Evolutionary conservation across 1,140 invertebrate genomes (phyloP).

Genomic region (Anastrepha ludens): DNA sequence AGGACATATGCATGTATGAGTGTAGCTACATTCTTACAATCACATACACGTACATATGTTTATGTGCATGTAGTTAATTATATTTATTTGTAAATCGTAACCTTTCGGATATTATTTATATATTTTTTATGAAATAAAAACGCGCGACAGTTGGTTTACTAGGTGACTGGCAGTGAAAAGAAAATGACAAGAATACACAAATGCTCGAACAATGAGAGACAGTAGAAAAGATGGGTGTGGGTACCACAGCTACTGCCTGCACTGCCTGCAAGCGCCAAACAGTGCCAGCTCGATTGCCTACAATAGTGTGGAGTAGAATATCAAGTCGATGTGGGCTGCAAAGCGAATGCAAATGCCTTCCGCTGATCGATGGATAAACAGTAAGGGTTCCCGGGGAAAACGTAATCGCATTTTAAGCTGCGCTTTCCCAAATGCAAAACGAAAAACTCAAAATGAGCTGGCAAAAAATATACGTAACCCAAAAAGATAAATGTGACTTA

Average conservation of each 20-base stretch:
- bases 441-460: background rate
- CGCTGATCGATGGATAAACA: background rate
- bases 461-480: background rate
- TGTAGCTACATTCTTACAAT: background rate
- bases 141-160: background rate
- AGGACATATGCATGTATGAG: too few species aligned
- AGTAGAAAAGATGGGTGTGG: slow-evolving; percentile 22
- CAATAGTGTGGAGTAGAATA: slow-evolving; percentile 24
- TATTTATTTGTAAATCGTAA: too few species aligned
- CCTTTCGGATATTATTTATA: background rate
- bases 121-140: slow-evolving; percentile 22
- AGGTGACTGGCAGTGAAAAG: slow-evolving; percentile 11
- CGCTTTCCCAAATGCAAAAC: background rate
- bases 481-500: background rate
- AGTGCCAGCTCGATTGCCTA: background rate
- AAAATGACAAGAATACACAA: background rate
- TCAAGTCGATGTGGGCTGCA: background rate
- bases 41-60: background rate
- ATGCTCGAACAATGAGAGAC: slow-evolving; percentile 5
- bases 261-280: background rate
- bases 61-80: background rate
- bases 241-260: background rate
- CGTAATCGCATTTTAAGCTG: background rate
- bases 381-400: background rate
- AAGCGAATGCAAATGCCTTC: slow-evolving; percentile 16